Percentiles rank a stretch among this genome's conserved stretches.
phyloP scores from a whole-genome alignment of 92 coral and sea anemone species.

The Blastomussa wellsi region DNA sequence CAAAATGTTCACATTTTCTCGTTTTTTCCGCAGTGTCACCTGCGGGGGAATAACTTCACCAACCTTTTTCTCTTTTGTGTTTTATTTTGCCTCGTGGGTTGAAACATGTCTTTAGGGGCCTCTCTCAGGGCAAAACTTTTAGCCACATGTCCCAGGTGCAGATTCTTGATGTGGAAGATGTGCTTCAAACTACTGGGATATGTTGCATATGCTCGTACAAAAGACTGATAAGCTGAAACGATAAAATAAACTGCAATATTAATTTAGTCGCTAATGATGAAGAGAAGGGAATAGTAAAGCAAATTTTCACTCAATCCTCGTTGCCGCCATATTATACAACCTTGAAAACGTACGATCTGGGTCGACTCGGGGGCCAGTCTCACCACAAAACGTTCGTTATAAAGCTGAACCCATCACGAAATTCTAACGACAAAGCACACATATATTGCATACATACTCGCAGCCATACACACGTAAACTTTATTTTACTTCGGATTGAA shows the following conservation, averaged over 20 bases:
- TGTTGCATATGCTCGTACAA: conserved; percentile 93
- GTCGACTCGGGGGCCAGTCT: neutral
- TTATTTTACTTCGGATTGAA: too few species aligned
- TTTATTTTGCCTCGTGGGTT: conserved; percentile 33
- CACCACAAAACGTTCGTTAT: neutral
- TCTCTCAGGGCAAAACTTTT: conserved; percentile 96
- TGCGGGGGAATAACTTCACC: too few species aligned
- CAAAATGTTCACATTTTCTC: too few species aligned
- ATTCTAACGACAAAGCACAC: too few species aligned
- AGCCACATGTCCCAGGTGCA: conserved; percentile 96
- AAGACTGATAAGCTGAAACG: conserved; percentile 86
- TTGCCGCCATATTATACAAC: neutral
- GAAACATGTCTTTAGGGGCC: conserved; percentile 85
- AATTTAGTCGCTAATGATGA: too few species aligned
- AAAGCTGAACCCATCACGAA: neutral
- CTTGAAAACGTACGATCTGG: neutral
- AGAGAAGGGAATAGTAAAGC: neutral
- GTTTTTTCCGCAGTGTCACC: too few species aligned
- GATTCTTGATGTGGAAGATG: conserved; percentile 84
- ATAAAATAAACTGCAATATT: neutral
- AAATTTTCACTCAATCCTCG: neutral
- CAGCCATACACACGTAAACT: too few species aligned
- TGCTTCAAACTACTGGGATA: conserved; percentile 81
- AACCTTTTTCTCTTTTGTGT: conserved; percentile 31
- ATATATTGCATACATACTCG: too few species aligned